Evolutionary conservation across 2,797 vertebrate genomes (phyloP).

Genomic region (Psittacula echo): DNA sequence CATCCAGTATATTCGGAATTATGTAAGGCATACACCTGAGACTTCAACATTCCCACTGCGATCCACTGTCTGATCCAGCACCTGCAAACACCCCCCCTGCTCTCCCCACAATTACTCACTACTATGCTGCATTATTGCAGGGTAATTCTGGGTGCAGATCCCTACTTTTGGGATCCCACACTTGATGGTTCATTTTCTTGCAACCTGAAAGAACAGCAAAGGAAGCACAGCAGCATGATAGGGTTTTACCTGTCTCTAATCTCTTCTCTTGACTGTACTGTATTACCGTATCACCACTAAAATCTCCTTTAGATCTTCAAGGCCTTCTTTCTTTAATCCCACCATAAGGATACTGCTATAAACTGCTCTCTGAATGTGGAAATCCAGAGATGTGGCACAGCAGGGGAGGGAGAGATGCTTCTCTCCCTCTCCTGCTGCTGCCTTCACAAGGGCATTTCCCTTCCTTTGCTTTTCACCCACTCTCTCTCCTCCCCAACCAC

Average conservation of each 20-base stretch:
- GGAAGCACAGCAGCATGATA: background rate
- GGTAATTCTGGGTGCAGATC: background rate
- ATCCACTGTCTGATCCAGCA: background rate
- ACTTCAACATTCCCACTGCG: background rate
- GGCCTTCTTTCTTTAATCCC: background rate
- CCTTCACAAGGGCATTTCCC: background rate
- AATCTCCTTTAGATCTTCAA: background rate
- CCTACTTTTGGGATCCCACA: background rate
- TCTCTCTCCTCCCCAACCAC: background rate
- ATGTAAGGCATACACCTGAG: background rate
- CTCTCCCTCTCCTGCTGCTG: background rate
- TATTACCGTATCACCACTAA: background rate
- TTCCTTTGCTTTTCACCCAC: background rate
- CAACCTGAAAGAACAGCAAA: background rate
- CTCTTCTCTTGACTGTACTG: background rate
- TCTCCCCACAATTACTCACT: accelerated
- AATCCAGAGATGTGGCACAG: background rate
- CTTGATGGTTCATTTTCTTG: background rate
- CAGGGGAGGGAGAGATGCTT: background rate
- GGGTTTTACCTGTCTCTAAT: background rate
- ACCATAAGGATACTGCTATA: background rate
- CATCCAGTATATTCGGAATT: background rate
- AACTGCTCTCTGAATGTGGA: background rate
- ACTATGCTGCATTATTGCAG: accelerated
- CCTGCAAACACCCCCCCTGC: background rate